Conservation (phyloP, 2,888 invertebrate genomes). For the Alviniconcha strummeri region DNA sequence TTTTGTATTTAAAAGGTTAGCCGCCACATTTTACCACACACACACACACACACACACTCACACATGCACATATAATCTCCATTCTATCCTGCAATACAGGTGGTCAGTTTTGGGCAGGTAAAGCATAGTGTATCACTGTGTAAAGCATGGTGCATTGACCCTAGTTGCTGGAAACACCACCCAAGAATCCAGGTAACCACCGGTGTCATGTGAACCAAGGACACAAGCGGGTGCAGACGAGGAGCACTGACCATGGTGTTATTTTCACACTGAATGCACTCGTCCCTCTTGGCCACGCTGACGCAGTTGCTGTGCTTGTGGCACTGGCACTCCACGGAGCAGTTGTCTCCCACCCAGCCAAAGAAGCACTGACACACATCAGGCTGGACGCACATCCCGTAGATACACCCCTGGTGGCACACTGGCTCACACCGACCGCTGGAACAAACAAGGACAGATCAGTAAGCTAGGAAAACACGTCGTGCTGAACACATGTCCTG, state of each 20-base stretch:
- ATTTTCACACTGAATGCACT: slow-evolving; percentile 89
- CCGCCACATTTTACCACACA: neutral
- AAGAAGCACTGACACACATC: slow-evolving; percentile 87
- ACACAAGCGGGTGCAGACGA: too few species aligned
- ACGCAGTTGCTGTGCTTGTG: slow-evolving; percentile 94
- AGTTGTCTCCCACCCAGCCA: slow-evolving; percentile 95
- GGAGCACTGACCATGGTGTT: slow-evolving; percentile 84
- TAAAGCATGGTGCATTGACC: too few species aligned
- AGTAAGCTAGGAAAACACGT: too few species aligned
- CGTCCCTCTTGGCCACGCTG: slow-evolving; percentile 84
- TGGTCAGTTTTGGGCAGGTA: too few species aligned
- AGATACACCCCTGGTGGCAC: slow-evolving; percentile 72
- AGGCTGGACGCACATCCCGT: slow-evolving; percentile 72
- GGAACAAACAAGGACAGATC: neutral
- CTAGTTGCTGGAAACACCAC: too few species aligned
- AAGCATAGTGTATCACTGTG: too few species aligned
- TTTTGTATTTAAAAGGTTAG: neutral
- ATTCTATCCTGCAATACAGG: too few species aligned
- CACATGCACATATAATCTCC: neutral
- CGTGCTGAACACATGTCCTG: too few species aligned
- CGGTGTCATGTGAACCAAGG: too few species aligned
- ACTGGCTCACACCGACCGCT: slow-evolving; percentile 67
- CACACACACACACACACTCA: neutral
- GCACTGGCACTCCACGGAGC: slow-evolving; percentile 94
- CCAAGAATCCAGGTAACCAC: too few species aligned